Evolutionary conservation across 2,888 invertebrate species (phyloP), one percentile per base, ranked within the genome.

Genomic region (Glaucopsyche alexis): DNA sequence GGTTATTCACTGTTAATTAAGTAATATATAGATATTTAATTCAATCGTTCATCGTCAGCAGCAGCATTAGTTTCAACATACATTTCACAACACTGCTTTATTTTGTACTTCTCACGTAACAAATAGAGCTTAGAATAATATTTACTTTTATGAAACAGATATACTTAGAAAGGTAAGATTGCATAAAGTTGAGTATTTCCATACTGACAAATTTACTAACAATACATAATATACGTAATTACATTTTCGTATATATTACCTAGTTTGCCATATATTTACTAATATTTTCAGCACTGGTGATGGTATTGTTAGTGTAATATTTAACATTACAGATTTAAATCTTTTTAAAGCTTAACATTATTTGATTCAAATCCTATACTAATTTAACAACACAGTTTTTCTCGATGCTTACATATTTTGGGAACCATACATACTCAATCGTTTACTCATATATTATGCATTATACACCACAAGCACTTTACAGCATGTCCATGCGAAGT

Each of bases 161-260:
- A 38, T 65, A n/a, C n/a, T n/a, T n/a, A 65, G 2, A 29, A 19
- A 69, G 69, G 69, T 69, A 69, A 69, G 69, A 29, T 49, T 69
- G 42, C 45, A 16, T 47, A 42, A 16, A 45, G 8, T 69, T 69
- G 14, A 29, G 13, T 13, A 16, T 69, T 47, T n/a, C 19, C 19
- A 45, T 67, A 47, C 29, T 29, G 29, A 60, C 29, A 60, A 29
- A 60, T 60, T 11, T 13, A 60, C 60, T 55, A n/a, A n/a, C n/a
- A 66, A 66, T 8, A n/a, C 40, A 0, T 40, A 65, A 0, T 40
- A 65, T 5, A 42, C 14, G n/a, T 42, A 5, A 11, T 60, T 29
- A 29, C 2, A 38, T 60, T 60, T 60, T 60, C n/a, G 19, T 55
- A 19, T 3, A 19, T 60, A 60, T 11, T 55, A 55, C 9, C 11